These are phyloP conservation scores for Helleia helle DNA, from an alignment of 2,888 invertebrate species.

Conservation along the genomic window DNA sequence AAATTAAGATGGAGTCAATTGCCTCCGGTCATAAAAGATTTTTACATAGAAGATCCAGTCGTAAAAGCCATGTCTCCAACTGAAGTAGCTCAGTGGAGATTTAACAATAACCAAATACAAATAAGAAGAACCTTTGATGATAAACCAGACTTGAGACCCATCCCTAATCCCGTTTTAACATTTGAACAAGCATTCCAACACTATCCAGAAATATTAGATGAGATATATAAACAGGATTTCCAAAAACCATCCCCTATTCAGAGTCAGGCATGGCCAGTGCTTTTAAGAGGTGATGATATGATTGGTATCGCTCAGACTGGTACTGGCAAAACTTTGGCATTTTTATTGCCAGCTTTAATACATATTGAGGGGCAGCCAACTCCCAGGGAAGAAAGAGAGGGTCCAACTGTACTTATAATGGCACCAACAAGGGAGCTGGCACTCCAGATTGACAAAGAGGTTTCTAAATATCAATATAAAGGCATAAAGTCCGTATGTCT, in stretches of 20 bases:
- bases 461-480: conserved; percentile 89
- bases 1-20: conserved; percentile 77
- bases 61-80: conserved; percentile 77
- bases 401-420: conserved; percentile 90
- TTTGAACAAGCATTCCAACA: conserved; percentile 88
- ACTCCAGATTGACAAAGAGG: conserved; percentile 93
- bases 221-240: conserved; percentile 88
- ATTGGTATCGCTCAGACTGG: conserved; percentile 98
- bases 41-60: conserved; percentile 85
- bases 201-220: conserved; percentile 87
- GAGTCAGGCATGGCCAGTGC: conserved; percentile 94
- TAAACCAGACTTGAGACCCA: conserved; percentile 48
- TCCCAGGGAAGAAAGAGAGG: conserved; percentile 81
- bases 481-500: conserved; percentile 92
- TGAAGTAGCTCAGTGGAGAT: conserved; percentile 78
- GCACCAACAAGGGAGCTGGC: conserved; percentile 96
- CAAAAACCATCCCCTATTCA: conserved; percentile 92
- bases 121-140: conserved; percentile 79
- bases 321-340: conserved; percentile 96
- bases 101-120: conserved; percentile 81
- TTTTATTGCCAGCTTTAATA: conserved; percentile 92
- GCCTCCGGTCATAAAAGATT: conserved; percentile 83
- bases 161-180: conserved; percentile 85
- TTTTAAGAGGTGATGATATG: conserved; percentile 91
- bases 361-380: conserved; percentile 90